Conservation (phyloP, 92 coral and sea anemone genomes). For the Heliopora coerulea region DNA sequence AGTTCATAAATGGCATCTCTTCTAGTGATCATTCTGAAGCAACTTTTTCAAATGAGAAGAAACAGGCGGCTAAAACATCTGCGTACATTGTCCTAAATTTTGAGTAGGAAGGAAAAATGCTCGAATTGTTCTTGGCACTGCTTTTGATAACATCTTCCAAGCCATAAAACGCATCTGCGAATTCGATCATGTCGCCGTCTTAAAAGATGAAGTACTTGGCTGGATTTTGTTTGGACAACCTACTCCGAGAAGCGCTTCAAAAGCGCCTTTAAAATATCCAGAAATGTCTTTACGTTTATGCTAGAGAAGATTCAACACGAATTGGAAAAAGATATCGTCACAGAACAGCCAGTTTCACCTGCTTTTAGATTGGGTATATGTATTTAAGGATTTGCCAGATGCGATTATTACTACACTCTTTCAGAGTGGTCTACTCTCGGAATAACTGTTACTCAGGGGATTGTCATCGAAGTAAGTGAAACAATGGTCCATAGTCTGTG, state of each 20-base stretch:
- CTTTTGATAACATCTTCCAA: too few species aligned
- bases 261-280: conserved; percentile 13
- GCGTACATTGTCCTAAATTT: too few species aligned
- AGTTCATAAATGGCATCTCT: too few species aligned
- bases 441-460: neutral
- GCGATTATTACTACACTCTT: conserved; percentile 17
- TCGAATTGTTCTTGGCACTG: too few species aligned
- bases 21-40: too few species aligned
- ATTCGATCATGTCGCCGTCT: conserved; percentile 23
- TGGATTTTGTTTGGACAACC: conserved; percentile 6
- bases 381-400: conserved; percentile 25
- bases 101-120: too few species aligned
- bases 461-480: neutral
- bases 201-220: conserved; percentile 13
- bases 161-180: too few species aligned
- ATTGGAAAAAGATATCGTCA: neutral
- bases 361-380: conserved; percentile 17
- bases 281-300: conserved; percentile 8
- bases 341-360: conserved; percentile 24
- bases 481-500: neutral
- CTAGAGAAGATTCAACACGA: neutral
- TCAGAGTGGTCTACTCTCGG: neutral
- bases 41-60: too few species aligned
- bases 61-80: too few species aligned
- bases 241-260: conserved; percentile 24